A percentile compares a stretch with the other conserved stretches of the same genome.
These are phyloP conservation scores for Cepaea nemoralis DNA, from an alignment of 1,140 invertebrate genomes.

Conservation along the genomic window DNA sequence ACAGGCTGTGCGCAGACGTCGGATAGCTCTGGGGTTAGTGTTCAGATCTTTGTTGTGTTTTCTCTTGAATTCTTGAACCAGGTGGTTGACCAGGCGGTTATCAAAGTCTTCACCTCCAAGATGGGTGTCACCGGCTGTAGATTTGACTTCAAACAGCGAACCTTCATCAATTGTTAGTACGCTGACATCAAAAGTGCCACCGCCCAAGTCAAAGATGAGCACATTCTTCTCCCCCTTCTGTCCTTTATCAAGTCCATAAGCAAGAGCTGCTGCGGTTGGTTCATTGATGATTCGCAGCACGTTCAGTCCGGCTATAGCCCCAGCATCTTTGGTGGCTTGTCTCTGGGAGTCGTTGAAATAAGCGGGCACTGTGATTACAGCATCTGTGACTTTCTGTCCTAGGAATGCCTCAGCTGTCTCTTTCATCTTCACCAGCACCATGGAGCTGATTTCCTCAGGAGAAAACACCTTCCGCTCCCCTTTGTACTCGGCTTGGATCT, in stretches of 20 bases:
- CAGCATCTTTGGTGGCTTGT: constrained; percentile 62
- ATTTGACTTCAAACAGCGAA: constrained; percentile 88
- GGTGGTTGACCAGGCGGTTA: constrained; percentile 93
- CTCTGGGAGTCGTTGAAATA: constrained; percentile 73
- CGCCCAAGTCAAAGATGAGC: constrained; percentile 47
- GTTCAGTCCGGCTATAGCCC: constrained; percentile 71
- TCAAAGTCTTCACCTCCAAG: constrained; percentile 97
- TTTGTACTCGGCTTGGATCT: constrained; percentile 87
- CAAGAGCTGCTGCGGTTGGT: constrained; percentile 74
- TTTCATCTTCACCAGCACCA: constrained; percentile 89
- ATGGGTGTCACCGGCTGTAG: constrained; percentile 75
- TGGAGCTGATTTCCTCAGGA: constrained; percentile 87
- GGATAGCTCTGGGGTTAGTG: constrained; percentile 87
- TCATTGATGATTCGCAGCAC: constrained; percentile 71
- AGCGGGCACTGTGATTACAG: constrained; percentile 62
- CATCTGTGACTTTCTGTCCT: constrained; percentile 50
- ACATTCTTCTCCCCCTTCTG: constrained; percentile 74
- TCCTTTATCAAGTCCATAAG: constrained; percentile 73
- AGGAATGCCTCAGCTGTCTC: constrained; percentile 94
- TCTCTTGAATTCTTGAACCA: constrained; percentile 94
- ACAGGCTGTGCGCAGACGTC: constrained; percentile 90
- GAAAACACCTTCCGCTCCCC: constrained; percentile 89
- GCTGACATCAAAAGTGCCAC: constrained; percentile 64
- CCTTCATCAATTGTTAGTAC: constrained; percentile 64
- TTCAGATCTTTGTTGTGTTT: constrained; percentile 95